A percentile compares a stretch with the other conserved stretches of the same genome.
Conservation (phyloP, 2,888 invertebrate species). For the Volucella inflata region DNA sequence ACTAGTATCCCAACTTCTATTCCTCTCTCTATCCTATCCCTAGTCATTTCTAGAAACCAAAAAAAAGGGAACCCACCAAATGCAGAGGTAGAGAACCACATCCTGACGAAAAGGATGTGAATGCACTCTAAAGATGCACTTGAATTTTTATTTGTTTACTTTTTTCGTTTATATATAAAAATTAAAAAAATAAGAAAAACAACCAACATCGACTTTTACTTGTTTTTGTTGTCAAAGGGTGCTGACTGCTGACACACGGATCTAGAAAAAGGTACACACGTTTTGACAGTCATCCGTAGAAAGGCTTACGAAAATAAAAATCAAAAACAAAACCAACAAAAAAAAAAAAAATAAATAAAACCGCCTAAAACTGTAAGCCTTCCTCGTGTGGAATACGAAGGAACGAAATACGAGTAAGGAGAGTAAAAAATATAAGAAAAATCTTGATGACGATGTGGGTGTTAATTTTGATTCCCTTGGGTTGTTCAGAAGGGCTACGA, state of each 20-base stretch:
- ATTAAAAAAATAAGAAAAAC: constrained; percentile 36
- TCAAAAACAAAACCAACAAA: too few species aligned
- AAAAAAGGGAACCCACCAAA: constrained; percentile 12
- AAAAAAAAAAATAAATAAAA: constrained; percentile 10
- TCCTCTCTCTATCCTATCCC: background rate
- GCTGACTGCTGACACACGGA: constrained; percentile 49
- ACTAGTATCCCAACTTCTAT: background rate
- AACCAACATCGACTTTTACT: constrained; percentile 58
- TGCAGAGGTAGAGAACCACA: constrained; percentile 25
- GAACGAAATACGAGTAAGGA: constrained; percentile 41
- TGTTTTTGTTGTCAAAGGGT: constrained; percentile 67
- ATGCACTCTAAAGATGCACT: constrained; percentile 75
- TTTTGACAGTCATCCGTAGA: constrained; percentile 45
- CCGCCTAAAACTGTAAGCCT: constrained; percentile 39
- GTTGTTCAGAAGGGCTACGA: constrained; percentile 55
- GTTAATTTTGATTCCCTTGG: constrained; percentile 71
- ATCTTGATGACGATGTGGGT: constrained; percentile 55
- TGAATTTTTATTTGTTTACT: constrained; percentile 74
- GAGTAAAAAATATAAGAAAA: constrained; percentile 1
- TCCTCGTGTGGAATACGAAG: constrained; percentile 36
- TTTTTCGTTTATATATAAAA: constrained; percentile 63
- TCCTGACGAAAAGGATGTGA: constrained; percentile 69
- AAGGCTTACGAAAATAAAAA: too few species aligned
- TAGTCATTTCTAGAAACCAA: constrained; percentile 24
- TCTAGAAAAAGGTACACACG: constrained; percentile 40